Conservation (phyloP, 2,113 vertebrate species). For the Gadus chalcogrammus region DNA sequence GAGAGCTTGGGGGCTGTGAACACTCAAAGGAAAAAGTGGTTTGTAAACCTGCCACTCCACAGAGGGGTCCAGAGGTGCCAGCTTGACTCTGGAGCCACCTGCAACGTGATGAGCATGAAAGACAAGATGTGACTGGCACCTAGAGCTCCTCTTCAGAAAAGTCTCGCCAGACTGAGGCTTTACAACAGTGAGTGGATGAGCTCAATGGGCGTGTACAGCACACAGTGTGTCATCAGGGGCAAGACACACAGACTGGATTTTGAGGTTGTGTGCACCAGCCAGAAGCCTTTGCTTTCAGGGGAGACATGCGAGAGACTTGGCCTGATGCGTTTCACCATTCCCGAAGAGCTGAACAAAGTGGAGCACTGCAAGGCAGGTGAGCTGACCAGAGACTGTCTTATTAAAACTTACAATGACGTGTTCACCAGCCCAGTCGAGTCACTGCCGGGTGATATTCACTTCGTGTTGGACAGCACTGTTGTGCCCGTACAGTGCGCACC, state of each 20-base stretch:
- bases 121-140: not conserved
- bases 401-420: not conserved
- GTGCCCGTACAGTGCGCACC: not conserved
- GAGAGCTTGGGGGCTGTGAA: too few species aligned
- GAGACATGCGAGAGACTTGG: too few species aligned
- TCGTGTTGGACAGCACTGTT: constrained; percentile 17
- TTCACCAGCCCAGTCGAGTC: not conserved
- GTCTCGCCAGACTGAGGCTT: not conserved
- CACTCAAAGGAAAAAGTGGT: not conserved
- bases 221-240: too few species aligned
- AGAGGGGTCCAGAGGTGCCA: not conserved
- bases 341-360: too few species aligned
- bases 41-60: not conserved
- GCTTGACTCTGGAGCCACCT: not conserved
- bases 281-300: too few species aligned
- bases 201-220: too few species aligned
- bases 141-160: not conserved
- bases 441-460: constrained; percentile 27
- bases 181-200: not conserved
- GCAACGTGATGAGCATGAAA: constrained; percentile 9
- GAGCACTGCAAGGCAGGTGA: too few species aligned
- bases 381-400: too few species aligned
- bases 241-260: too few species aligned
- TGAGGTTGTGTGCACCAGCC: too few species aligned
- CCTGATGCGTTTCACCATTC: too few species aligned